A percentile compares a stretch with the other conserved stretches of the same genome.
Conservation (phyloP, 2,888 invertebrate genomes). For the Chrysolina americana region DNA sequence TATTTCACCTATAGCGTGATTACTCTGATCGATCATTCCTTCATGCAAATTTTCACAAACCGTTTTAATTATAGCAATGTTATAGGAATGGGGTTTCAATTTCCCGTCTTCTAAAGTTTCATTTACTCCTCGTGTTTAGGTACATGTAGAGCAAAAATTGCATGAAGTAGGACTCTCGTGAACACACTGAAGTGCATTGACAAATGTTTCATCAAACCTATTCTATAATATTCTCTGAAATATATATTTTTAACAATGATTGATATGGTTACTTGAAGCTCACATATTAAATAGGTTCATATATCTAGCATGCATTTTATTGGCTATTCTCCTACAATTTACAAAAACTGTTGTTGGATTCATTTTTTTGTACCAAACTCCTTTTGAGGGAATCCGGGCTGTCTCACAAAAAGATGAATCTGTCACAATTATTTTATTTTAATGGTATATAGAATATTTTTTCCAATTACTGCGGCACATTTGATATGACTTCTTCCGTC, state of each 20-base stretch:
- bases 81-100: constrained; percentile 27
- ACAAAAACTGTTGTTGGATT: constrained; percentile 42
- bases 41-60: not conserved
- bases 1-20: constrained; percentile 10
- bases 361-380: constrained; percentile 48
- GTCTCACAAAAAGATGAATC: constrained; percentile 57
- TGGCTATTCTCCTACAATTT: constrained; percentile 44
- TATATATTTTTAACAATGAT: constrained; percentile 49
- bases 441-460: constrained; percentile 43
- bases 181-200: constrained; percentile 60
- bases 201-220: constrained; percentile 55
- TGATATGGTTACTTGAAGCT: constrained; percentile 64
- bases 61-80: constrained; percentile 32
- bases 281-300: constrained; percentile 52
- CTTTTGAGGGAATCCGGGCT: constrained; percentile 51
- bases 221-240: constrained; percentile 40
- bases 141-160: constrained; percentile 64
- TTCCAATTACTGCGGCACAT: constrained; percentile 66
- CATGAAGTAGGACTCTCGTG: constrained; percentile 51
- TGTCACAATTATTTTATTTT: constrained; percentile 36
- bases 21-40: not conserved
- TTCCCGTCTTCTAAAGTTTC: constrained; percentile 1
- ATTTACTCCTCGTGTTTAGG: constrained; percentile 58
- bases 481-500: constrained; percentile 61
- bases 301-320: constrained; percentile 36